Evolutionary conservation across 2,797 vertebrate genomes (phyloP), one percentile per base, ranked within the genome.

Genomic region (Eremophila alpestris): DNA sequence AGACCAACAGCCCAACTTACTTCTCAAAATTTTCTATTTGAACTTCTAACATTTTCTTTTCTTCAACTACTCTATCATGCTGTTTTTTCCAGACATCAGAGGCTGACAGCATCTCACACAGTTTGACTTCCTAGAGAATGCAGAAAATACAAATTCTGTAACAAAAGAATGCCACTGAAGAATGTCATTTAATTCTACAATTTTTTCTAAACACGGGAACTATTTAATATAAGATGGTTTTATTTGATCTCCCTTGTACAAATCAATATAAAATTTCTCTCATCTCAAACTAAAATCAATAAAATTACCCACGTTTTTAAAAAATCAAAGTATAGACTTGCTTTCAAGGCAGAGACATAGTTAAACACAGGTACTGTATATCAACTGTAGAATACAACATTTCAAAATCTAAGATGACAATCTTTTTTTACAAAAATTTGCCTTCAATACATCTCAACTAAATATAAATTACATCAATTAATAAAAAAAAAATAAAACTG

Each of bases 51-150:
- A 74, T 92, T 29, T 91, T 91, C 89, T 98, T 99, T 95, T 98
- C 98, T 83, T 98, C 97, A 24, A 87, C 67, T 41, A 96, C 94
- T 88, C 94, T 96, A 96, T 98, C 97, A 45, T 98, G 98, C 90
- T 97, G 96, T 4, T 38, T 96, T 96, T 97, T 98, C 98, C 98
- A 98, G 92, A 90, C 91, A 76, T 98, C 97, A 27, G 97, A 97
- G 90, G 98, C 98, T 82, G 96, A 97, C 83, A 95, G 77, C 52
- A 97, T 97, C 70, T 97, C 97, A 83, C 95, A 95, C 82, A 99
- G 96, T 95, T 97, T 95, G 90, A 96, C 95, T 89, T 99, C 98
- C 99, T 99, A 95, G 45, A 93, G 76, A 95, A 95, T 24, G 86
- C 29, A 97, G 60, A 87, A 95, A 95, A 93, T 83, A 95, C 11